Conservation (phyloP, 37 sponge, comb jelly and placozoan species). For the Diacarnus erythraeanus region DNA sequence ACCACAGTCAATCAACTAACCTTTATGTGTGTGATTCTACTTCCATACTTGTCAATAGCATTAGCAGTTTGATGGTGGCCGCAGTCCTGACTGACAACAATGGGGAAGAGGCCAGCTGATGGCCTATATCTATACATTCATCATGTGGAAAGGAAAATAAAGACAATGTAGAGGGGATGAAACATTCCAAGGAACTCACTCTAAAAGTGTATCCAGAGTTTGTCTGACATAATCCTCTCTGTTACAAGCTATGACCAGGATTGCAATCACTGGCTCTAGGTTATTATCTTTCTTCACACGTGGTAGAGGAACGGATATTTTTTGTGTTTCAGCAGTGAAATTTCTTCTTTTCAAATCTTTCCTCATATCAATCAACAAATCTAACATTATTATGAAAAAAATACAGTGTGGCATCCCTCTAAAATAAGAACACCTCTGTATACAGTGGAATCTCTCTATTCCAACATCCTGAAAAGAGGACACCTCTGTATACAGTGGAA, state of each 20-base stretch:
- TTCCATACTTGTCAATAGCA: conserved; percentile 54
- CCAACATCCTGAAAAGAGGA: too few relatives aligned
- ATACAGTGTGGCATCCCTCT: too few relatives aligned
- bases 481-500: too few relatives aligned
- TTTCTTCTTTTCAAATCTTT: not conserved
- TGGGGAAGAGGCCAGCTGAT: conserved; percentile 62
- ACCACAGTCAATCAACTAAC: conserved; percentile 15
- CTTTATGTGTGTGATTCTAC: conserved; percentile 68
- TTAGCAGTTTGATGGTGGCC: conserved; percentile 68
- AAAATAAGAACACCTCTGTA: too few relatives aligned
- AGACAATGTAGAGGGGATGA: not conserved
- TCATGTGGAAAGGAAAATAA: not conserved
- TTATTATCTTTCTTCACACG: not conserved
- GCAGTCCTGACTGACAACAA: conserved; percentile 93
- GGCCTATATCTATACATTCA: conserved; percentile 40
- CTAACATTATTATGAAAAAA: not conserved
- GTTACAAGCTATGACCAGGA: conserved; percentile 88
- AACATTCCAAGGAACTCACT: too few relatives aligned
- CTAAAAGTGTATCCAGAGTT: conserved; percentile 53
- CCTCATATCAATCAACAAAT: not conserved
- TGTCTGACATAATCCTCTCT: conserved; percentile 47
- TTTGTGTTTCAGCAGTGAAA: not conserved
- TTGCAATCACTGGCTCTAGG: conserved; percentile 37
- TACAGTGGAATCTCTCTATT: too few relatives aligned
- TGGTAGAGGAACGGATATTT: not conserved